phyloP scores from a whole-genome alignment of 1,140 invertebrate genomes.

The Temnothorax nylanderi region DNA sequence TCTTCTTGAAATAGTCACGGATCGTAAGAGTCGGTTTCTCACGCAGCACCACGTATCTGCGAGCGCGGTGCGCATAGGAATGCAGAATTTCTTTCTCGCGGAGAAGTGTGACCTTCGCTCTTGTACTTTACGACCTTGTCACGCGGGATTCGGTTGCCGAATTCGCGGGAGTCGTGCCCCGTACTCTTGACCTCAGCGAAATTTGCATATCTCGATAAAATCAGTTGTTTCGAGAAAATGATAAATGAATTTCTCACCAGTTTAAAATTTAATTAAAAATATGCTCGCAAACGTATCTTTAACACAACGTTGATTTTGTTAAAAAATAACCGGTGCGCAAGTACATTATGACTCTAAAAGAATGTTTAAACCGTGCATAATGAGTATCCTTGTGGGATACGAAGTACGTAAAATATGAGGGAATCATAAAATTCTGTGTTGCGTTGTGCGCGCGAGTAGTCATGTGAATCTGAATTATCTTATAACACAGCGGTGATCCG shows the following conservation, averaged over 20 bases:
- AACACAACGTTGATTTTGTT: neutral
- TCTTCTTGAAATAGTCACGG: constrained; percentile 36
- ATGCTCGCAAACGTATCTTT: neutral
- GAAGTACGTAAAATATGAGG: neutral
- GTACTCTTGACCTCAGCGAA: neutral
- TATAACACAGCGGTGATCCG: neutral
- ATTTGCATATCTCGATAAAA: neutral
- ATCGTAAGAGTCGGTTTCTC: neutral
- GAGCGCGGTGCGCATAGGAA: constrained; percentile 17
- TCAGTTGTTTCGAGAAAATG: neutral
- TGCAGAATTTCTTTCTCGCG: constrained; percentile 33
- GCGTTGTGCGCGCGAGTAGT: neutral
- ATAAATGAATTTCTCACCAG: neutral
- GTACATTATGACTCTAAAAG: neutral
- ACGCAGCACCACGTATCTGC: neutral
- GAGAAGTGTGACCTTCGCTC: constrained; percentile 10
- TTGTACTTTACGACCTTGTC: constrained; percentile 16
- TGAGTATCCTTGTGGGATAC: neutral
- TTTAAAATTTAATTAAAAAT: neutral
- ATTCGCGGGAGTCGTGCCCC: neutral
- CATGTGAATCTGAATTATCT: constrained; percentile 25
- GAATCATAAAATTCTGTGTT: neutral
- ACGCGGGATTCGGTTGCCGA: neutral
- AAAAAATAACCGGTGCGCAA: neutral
- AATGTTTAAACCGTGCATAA: neutral